Conservation (phyloP, 2,113 vertebrate genomes). For the Dasyurus viverrinus region DNA sequence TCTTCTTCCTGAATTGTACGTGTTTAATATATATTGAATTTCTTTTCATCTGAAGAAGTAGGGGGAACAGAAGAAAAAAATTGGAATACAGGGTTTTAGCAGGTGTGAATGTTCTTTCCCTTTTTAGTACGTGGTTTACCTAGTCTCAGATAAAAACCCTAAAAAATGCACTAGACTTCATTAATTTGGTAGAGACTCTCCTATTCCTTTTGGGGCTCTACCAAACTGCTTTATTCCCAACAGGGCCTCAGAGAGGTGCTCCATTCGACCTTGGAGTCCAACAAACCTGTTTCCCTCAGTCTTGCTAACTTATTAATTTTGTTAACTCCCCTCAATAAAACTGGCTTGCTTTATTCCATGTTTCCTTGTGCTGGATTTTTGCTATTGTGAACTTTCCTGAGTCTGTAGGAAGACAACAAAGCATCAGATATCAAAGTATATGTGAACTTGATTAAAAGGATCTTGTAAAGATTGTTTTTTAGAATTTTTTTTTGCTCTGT, state of each 20-base stretch:
- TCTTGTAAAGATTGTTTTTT: neutral
- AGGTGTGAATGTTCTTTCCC: neutral
- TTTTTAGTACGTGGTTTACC: neutral
- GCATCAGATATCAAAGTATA: neutral
- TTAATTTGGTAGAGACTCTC: neutral
- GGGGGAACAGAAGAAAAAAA: too few species aligned
- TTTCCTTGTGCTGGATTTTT: neutral
- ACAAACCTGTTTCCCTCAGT: neutral
- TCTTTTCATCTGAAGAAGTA: too few species aligned
- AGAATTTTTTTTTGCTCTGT: neutral
- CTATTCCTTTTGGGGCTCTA: neutral
- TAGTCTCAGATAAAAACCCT: neutral
- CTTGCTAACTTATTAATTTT: neutral
- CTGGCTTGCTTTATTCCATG: neutral
- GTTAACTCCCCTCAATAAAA: neutral
- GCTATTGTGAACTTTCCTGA: neutral
- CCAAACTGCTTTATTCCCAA: neutral
- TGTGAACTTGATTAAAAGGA: neutral
- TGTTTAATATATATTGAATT: too few species aligned
- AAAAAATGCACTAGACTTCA: neutral
- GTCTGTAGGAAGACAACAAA: too few species aligned
- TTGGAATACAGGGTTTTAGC: too few species aligned
- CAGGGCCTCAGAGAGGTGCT: neutral
- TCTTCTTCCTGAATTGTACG: neutral
- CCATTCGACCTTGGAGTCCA: neutral